A percentile compares a stretch with the other conserved stretches of the same genome.
These are phyloP conservation scores for Synanthedon myopaeformis DNA, from an alignment of 2,888 invertebrate species.

Conservation along the genomic window DNA sequence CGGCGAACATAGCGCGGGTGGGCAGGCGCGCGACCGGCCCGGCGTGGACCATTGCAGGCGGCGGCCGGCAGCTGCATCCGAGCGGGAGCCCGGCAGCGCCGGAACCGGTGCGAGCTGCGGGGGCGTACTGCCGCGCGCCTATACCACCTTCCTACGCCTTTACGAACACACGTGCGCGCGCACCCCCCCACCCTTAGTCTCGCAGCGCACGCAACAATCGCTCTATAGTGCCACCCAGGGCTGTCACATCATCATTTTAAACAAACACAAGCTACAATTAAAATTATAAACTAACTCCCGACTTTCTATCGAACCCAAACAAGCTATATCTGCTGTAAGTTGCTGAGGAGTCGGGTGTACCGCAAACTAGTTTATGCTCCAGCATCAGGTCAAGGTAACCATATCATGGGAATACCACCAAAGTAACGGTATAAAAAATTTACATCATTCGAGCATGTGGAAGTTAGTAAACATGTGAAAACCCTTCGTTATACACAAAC, in stretches of 20 bases:
- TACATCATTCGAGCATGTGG: too few species aligned
- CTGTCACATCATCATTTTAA: constrained; percentile 27
- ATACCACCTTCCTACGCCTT: constrained; percentile 11
- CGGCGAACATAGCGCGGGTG: constrained; percentile 65
- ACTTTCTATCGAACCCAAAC: too few species aligned
- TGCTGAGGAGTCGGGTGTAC: too few species aligned
- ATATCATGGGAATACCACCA: too few species aligned
- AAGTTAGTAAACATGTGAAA: too few species aligned
- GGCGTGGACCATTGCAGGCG: constrained; percentile 70
- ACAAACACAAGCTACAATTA: constrained; percentile 9
- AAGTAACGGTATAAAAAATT: too few species aligned
- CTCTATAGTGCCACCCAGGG: constrained; percentile 52
- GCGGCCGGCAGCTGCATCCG: constrained; percentile 69
- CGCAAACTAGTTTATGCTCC: too few species aligned
- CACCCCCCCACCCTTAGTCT: constrained; percentile 3
- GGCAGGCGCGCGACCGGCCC: constrained; percentile 69
- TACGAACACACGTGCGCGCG: constrained; percentile 16
- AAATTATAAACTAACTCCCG: too few species aligned
- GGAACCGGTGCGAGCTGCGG: constrained; percentile 60
- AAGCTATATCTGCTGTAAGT: too few species aligned
- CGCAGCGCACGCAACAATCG: constrained; percentile 14
- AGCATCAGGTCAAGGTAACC: too few species aligned
- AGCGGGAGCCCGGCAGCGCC: constrained; percentile 62
- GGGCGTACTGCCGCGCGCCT: constrained; percentile 46
- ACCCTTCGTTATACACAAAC: too few species aligned